Percentiles rank a stretch among this genome's conserved stretches.
phyloP scores from a whole-genome alignment of 2,797 vertebrate species.

The Geotrypetes seraphini region DNA sequence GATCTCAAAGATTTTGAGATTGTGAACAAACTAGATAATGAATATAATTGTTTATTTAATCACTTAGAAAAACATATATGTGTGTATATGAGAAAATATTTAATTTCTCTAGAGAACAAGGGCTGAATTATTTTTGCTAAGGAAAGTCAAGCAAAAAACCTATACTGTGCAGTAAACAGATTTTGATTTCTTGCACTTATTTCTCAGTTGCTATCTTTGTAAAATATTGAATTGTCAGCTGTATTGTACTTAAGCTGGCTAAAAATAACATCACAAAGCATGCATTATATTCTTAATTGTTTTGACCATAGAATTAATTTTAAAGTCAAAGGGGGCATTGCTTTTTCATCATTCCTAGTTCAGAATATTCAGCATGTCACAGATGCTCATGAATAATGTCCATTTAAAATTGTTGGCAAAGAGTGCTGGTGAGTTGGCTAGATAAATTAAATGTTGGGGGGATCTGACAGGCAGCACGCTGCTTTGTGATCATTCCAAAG shows the following conservation, averaged over 20 bases:
- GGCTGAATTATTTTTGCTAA: not conserved
- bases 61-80: slow-evolving; percentile 18
- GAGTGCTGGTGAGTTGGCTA: slow-evolving; percentile 63
- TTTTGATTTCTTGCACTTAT: not conserved
- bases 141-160: not conserved
- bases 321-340: slow-evolving; percentile 76
- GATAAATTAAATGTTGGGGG: slow-evolving; percentile 98
- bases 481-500: slow-evolving; percentile 99
- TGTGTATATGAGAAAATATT: no score
- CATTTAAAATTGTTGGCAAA: slow-evolving; percentile 81
- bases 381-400: slow-evolving; percentile 99
- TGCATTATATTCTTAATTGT: slow-evolving; percentile 55
- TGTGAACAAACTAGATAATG: slow-evolving; percentile 14
- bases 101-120: slow-evolving; percentile 1
- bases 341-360: slow-evolving; percentile 69
- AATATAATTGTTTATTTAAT: slow-evolving; percentile 29
- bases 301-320: slow-evolving; percentile 81
- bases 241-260: slow-evolving; percentile 17
- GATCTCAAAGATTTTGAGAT: slow-evolving; percentile 24
- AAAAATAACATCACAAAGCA: slow-evolving; percentile 39
- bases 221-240: slow-evolving; percentile 22
- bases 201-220: slow-evolving; percentile 8
- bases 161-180: not conserved
- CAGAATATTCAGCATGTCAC: slow-evolving; percentile 85
- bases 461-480: slow-evolving; percentile 97